A percentile compares a stretch with the other conserved stretches of the same genome.
These are phyloP conservation scores for Blastobasis adustella DNA, from an alignment of 2,888 invertebrate genomes.

Conservation along the genomic window DNA sequence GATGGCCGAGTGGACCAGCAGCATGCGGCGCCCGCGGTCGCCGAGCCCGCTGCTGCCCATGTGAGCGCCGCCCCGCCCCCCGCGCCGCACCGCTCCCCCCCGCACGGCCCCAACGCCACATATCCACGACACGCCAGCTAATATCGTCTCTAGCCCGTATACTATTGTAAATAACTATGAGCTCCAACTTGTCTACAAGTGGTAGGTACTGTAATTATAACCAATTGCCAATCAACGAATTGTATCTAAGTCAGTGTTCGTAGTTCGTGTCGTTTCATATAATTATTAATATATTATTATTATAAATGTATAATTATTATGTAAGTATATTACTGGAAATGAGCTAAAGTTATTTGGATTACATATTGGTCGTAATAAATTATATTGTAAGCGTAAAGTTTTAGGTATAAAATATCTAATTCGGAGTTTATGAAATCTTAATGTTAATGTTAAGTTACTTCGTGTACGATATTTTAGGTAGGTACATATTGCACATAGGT, in stretches of 20 bases:
- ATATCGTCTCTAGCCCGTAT: conserved; percentile 20
- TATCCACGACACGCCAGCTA: conserved; percentile 34
- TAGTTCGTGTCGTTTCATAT: conserved; percentile 3
- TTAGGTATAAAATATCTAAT: background rate
- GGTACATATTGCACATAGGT: conserved; percentile 6
- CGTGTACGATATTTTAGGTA: conserved; percentile 17
- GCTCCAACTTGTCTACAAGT: background rate
- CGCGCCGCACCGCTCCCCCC: conserved; percentile 1
- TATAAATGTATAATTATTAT: background rate
- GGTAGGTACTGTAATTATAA: background rate
- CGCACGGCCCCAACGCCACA: conserved; percentile 22
- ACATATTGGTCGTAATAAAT: background rate
- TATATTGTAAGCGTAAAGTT: background rate
- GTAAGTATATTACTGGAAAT: background rate
- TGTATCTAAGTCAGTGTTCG: conserved; percentile 7
- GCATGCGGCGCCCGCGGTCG: conserved; percentile 57
- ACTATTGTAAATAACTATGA: conserved; percentile 28
- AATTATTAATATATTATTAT: conserved; percentile 7
- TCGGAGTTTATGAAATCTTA: background rate
- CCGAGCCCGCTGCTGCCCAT: conserved; percentile 65
- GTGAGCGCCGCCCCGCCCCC: conserved; percentile 34
- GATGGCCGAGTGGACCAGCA: conserved; percentile 74
- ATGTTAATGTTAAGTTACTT: background rate
- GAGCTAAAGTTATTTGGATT: background rate
- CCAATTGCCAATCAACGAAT: conserved; percentile 5